Conservation (phyloP, 1,140 invertebrate genomes). For the Neuroterus valhalla region DNA sequence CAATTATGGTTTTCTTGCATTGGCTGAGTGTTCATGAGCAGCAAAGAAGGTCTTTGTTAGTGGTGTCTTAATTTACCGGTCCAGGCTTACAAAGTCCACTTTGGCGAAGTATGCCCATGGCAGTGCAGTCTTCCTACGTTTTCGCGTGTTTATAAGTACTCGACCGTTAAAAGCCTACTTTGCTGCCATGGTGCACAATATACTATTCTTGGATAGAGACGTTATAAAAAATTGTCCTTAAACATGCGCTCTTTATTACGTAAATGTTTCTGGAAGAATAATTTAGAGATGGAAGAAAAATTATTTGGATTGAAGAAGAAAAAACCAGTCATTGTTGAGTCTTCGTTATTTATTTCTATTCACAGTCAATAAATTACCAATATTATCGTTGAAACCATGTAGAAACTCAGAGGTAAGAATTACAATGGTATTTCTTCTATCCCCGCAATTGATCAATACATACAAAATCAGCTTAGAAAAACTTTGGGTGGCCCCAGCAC, state of each 20-base stretch:
- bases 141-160: too few relatives aligned
- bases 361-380: conserved; percentile 75
- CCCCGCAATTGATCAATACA: conserved; percentile 69
- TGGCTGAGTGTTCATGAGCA: too few relatives aligned
- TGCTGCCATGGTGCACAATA: too few relatives aligned
- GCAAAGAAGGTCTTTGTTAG: too few relatives aligned
- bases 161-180: too few relatives aligned
- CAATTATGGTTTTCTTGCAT: too few relatives aligned
- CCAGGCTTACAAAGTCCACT: too few relatives aligned
- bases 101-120: too few relatives aligned
- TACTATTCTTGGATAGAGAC: neutral
- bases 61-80: too few relatives aligned
- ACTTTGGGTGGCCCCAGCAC: conserved; percentile 43
- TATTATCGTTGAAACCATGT: conserved; percentile 64
- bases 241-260: too few relatives aligned
- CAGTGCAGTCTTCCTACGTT: too few relatives aligned
- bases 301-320: neutral
- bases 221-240: too few relatives aligned
- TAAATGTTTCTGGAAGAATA: neutral
- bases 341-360: conserved; percentile 67
- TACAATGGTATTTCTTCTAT: conserved; percentile 58
- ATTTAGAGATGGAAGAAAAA: neutral
- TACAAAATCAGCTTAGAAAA: conserved; percentile 71
- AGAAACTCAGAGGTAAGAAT: conserved; percentile 62
- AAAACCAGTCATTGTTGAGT: conserved; percentile 8